Evolutionary conservation across 2,888 invertebrate species (phyloP).

Genomic region (Drosophila mimica): DNA sequence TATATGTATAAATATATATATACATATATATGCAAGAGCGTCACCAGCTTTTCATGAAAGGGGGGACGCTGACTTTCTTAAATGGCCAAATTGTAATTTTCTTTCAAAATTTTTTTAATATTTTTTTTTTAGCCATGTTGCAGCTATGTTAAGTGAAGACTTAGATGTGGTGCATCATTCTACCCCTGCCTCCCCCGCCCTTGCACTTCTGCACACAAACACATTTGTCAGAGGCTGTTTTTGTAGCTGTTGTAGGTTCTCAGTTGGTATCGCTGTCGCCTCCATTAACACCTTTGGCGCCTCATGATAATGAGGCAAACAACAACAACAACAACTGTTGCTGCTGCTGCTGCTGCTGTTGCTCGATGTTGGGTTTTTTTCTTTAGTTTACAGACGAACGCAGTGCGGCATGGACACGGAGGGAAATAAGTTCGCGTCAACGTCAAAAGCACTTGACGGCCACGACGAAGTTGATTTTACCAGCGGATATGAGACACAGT

Average conservation of each 20-base stretch:
- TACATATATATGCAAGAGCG: neutral
- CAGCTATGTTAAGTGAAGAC: neutral
- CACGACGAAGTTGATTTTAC: conserved; percentile 78
- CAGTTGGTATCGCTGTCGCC: conserved; percentile 40
- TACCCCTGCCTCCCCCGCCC: neutral
- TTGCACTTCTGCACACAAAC: conserved; percentile 6
- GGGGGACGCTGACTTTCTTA: neutral
- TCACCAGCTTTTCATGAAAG: neutral
- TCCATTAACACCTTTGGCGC: conserved; percentile 70
- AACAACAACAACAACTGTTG: conserved; percentile 19
- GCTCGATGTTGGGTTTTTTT: neutral
- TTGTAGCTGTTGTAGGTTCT: conserved; percentile 25
- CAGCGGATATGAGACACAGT: conserved; percentile 81
- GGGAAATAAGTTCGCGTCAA: conserved; percentile 36
- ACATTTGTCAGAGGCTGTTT: conserved; percentile 44
- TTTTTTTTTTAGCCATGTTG: neutral
- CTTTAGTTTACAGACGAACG: conserved; percentile 56
- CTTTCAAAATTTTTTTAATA: rapidly evolving
- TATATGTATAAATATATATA: neutral
- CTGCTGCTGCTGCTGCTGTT: conserved; percentile 14
- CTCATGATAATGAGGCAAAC: conserved; percentile 73
- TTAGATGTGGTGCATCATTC: neutral
- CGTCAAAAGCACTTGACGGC: conserved; percentile 19
- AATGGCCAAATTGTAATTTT: neutral
- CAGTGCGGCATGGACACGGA: conserved; percentile 73